Base-by-base conservation (phyloP, 2,797 vertebrate genomes). In the Sebastes steindachneri region DNA sequence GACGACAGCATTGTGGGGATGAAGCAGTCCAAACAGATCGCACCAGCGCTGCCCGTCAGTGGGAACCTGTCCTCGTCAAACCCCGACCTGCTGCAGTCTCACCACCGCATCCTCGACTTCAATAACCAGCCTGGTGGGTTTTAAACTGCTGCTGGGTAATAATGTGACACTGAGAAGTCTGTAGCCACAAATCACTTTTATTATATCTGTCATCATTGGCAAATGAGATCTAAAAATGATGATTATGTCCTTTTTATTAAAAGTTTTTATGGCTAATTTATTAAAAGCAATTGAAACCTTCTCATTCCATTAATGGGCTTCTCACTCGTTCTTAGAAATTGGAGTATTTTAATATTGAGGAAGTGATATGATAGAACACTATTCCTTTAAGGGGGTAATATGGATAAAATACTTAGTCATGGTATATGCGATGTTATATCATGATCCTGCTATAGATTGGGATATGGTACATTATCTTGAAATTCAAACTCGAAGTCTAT, bases 1-100 rank as follows among this genome's bases (percentile, higher is more conserved):
- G 99, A 99, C 72, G 99, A 99, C 96, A 99, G 97, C 93, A 99
- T 99, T 45, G 97, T 99, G 53, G 99, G 98, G 4, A 94, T 99
- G 92, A 97, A 98, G 93, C 98, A 99, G 94, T 98, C 96, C 0
- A 99, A 99, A 89, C 98, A 99, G 90, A 97, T 99, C 91, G 97
- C 98, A 25, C 95, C 98, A 2, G 97, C 98, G 23, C 92, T 99
- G 76, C 98, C 99, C 0, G 98, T 99, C 85, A 99, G 98, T 0
- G 98, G 98, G 23, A 99, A 98, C 66, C 93, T 99, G 19, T 99
- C 99, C 0, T 99, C 99, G n/a, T 99, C 98, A 41, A 99, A 99
- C 93, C 98, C 98, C 0, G 99, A 99, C 86, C 95, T 99, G 15
- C 88, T 99, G 78, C 99, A 99, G 93, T 99, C 98, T 3, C 99